Evolutionary conservation across 2,888 invertebrate species (phyloP), one percentile per base, ranked within the genome.

Genomic region (Hypselothyrea guttata): DNA sequence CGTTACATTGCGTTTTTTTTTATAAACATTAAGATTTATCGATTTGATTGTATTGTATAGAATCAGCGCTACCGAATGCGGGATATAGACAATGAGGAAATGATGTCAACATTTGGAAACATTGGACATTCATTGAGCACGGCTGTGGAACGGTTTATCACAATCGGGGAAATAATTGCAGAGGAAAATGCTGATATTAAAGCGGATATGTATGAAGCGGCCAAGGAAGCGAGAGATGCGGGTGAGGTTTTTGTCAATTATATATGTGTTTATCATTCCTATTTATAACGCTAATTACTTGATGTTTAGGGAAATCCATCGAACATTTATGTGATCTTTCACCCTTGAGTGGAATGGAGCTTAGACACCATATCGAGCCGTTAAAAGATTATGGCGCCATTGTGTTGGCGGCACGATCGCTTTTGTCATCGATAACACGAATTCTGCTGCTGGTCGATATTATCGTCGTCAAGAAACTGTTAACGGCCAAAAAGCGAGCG

Each of bases 151-250:
- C 93, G 98, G 81, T 99, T 99, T 92, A 98, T 98, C 79, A 96
- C 97, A 37, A 98, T 99, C 71, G 99, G 99, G 37, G 98, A 99
- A 91, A 96, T 98, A 85, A 99, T 99, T 88, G 99, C 98, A 42
- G 98, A 98, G 91, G 98, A 98, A 92, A 98, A 99, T 92, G 95
- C 95, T 27, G 98, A 99, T 91, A 97, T 99, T 76, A 95, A 97
- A 79, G 95, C 96, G 88, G 98, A 98, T 90, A 99, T 99, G 98
- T 98, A 96, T 90, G 97, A 98, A 85, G 98, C 99, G 18, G 99
- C 99, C 91, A 97, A 96, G 88, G 98, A 99, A 89, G 98, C 99
- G 11, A 92, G 98, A 81, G 93, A 95, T 86, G 98, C 98, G 89
- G 98, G 99, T 98, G 90, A 90, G 90, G 1, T 7, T 15, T 1